Evolutionary conservation across 2,797 vertebrate genomes (phyloP), one percentile per base, ranked within the genome.

Genomic region (Chanos chanos): DNA sequence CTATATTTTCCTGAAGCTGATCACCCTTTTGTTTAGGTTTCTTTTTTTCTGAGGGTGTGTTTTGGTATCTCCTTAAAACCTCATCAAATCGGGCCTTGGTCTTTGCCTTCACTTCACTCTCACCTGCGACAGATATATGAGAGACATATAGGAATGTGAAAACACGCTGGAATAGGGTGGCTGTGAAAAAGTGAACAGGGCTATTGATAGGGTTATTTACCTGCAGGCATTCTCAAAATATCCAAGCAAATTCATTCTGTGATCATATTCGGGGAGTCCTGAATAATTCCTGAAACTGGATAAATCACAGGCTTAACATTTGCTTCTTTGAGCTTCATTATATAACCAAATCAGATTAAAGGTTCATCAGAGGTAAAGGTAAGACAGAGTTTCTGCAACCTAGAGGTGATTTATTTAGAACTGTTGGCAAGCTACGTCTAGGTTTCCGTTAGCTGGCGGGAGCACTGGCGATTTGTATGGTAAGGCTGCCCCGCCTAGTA

Each of bases 41-140:
- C 71, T 91, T 94, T 72, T 88, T 91, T 27, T 83, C 77, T 5
- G 72, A 56, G 9, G 77, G 70, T 61, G 89, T 61, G 43, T 83
- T 87, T 44, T 79, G 84, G 70, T 92, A 92, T 62, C 50, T 89
- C 75, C 90, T 93, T 47, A 95, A 89, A 12, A 94, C 89, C 63
- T 95, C 93, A 67, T 95, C 92, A 85, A 96, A 94, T 58, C 86
- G 82, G 67, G 92, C 91, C 78, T 83, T 93, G 47, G 94, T 94
- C 85, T 89, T 94, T 56, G 86, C 88, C 82, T 92, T 93, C 53
- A 92, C 92, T 76, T 96, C 92, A 86, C 86, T 93, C 72, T 93
- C 89, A 83, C 87, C 94, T 96, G 72, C n/a, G n/a, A n/a, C n/a
- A n/a, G n/a, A n/a, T n/a, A n/a, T n/a, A n/a, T 21, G 18, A 7